These are phyloP conservation scores for Macrobrachium rosenbergii DNA, from an alignment of 1,140 invertebrate genomes.

Conservation along the genomic window DNA sequence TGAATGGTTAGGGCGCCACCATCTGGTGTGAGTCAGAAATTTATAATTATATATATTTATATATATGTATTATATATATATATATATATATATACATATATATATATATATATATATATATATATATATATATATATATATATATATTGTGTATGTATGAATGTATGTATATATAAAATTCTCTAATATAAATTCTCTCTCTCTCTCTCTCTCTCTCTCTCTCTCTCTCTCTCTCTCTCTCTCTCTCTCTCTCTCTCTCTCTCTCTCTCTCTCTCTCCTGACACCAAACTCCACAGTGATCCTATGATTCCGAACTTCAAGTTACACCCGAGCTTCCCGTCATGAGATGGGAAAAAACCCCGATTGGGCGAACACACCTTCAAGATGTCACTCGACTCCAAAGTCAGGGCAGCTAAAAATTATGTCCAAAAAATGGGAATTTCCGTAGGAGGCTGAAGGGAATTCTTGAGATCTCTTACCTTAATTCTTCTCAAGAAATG, in stretches of 20 bases:
- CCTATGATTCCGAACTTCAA: too few species aligned
- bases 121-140: conserved; percentile 44
- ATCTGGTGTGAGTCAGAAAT: not conserved
- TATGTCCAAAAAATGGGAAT: too few species aligned
- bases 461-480: too few species aligned
- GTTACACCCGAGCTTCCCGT: too few species aligned
- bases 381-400: too few species aligned
- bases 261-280: too few species aligned
- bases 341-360: too few species aligned
- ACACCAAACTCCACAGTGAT: too few species aligned
- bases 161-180: not conserved
- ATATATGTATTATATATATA: conserved; percentile 21
- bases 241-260: conserved; percentile 13
- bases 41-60: not conserved
- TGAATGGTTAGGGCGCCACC: not conserved
- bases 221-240: conserved; percentile 20
- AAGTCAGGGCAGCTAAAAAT: too few species aligned
- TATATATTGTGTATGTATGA: not conserved
- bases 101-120: conserved; percentile 44
- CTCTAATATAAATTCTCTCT: not conserved
- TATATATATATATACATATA: conserved; percentile 42
- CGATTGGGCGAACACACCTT: too few species aligned
- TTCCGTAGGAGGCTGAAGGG: too few species aligned
- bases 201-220: conserved; percentile 17
- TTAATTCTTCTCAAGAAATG: too few species aligned